Conservation (phyloP, 2,888 invertebrate species). For the Belgica antarctica region DNA sequence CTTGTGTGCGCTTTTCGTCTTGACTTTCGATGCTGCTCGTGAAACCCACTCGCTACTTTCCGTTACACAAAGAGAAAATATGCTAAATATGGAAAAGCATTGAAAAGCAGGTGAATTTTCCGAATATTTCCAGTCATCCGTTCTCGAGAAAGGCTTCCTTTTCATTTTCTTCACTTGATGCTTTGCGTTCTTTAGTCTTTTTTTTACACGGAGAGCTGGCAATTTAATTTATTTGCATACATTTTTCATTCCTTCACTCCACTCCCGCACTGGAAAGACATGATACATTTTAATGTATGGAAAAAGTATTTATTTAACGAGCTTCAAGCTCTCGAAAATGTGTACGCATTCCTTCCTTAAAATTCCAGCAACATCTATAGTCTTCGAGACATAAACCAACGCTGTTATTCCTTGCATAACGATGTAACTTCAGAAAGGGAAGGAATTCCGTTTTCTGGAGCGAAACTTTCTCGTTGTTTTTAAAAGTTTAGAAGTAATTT, state of each 20-base stretch:
- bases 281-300: slow-evolving; percentile 9
- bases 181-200: no score
- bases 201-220: background rate
- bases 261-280: background rate
- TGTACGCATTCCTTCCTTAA: background rate
- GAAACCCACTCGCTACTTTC: no score
- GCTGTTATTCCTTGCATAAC: no score
- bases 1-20: background rate
- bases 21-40: background rate
- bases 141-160: background rate
- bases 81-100: background rate
- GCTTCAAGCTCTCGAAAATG: background rate
- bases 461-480: no score
- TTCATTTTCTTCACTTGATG: background rate
- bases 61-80: background rate
- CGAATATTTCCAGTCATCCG: background rate
- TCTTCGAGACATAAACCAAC: no score
- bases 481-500: no score
- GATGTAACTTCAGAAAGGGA: no score
- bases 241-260: slow-evolving; percentile 30
- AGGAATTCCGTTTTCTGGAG: no score
- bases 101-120: background rate
- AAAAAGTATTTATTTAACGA: slow-evolving; percentile 26
- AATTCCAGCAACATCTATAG: no score
- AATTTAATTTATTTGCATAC: slow-evolving; percentile 41